These are phyloP conservation scores for Dromiciops gliroides DNA, from an alignment of 2,113 vertebrate species.

Conservation along the genomic window DNA sequence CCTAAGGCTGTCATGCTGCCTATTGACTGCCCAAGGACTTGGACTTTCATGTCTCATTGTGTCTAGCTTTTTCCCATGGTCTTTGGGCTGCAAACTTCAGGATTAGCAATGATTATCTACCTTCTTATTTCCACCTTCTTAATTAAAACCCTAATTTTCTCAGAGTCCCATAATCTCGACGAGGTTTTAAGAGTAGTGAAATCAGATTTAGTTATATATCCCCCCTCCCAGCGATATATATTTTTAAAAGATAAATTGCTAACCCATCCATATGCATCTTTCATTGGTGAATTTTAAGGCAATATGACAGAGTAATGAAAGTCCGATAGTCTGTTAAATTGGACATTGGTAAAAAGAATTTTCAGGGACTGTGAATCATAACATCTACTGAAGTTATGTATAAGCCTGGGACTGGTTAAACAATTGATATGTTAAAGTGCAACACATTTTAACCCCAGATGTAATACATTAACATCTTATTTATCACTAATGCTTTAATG, in stretches of 20 bases:
- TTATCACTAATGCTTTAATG: background rate
- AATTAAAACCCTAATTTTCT: background rate
- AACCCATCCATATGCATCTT: background rate
- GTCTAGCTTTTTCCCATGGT: background rate
- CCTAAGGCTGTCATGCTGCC: background rate
- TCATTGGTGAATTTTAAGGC: background rate
- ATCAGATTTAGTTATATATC: background rate
- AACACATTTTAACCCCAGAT: background rate
- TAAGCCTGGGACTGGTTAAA: background rate
- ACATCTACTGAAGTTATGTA: background rate
- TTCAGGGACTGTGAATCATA: background rate
- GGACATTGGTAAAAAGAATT: background rate
- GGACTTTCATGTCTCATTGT: background rate
- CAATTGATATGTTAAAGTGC: background rate
- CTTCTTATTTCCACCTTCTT: background rate
- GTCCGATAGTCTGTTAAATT: background rate
- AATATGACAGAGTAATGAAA: background rate
- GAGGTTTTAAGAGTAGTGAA: background rate
- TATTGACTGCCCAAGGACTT: background rate
- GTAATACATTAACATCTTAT: background rate
- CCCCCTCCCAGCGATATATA: no score
- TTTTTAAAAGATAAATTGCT: background rate
- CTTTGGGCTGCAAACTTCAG: background rate
- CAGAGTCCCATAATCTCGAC: background rate
- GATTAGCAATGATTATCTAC: background rate